Base-by-base conservation (phyloP, 1,140 invertebrate species). In the Druon quercuslanigerum region DNA sequence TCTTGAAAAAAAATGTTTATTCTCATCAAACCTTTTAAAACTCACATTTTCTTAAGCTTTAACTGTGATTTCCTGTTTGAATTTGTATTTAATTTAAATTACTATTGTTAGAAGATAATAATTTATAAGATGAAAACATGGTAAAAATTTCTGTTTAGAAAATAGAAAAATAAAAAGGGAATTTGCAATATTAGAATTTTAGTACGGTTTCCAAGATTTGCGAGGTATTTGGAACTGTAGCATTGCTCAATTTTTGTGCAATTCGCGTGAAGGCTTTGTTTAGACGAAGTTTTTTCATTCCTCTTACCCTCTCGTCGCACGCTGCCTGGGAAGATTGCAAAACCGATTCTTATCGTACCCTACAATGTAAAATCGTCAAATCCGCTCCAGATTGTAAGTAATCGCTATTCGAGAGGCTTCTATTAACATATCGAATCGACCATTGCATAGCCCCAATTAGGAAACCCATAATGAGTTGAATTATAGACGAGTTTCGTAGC, bases 251-350 rank as follows among this genome's bases (percentile, higher is more conserved):
- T 85, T 84, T 84, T 81, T 76, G 20, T 77, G 74, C 70, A 76
- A 83, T 81, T 83, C 78, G 76, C 75, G 82, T 80, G 77, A 78
- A 74, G 78, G 73, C 79, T 84, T 79, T 71, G 80, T 81, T 71
- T 66, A 60, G 74, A 74, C 73, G 74, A 84, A 81, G 79, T 77
- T 78, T 79, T 76, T 56, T n/a, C 52, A 56, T 56, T 56, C 11
- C 17, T 56, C 20, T 56, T 56, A 9, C 8, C 17, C 17, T 46
- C 40, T 19, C 17, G 17, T 56, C 17, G 6, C 54, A 79, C 81
- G 75, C 79, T 79, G 85, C 85, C 84, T 90, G 88, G 85, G 88
- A 90, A 90, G 84, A 86, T 90, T 86, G 82, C 87, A 85, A 88
- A 87, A 90, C 76, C 83, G 82, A 89, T 89, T 90, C 83, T 87